These are phyloP conservation scores for Aurelia coerulea DNA, from an alignment of 30 jellyfish, hydroid and myxozoan genomes.

Conservation along the genomic window DNA sequence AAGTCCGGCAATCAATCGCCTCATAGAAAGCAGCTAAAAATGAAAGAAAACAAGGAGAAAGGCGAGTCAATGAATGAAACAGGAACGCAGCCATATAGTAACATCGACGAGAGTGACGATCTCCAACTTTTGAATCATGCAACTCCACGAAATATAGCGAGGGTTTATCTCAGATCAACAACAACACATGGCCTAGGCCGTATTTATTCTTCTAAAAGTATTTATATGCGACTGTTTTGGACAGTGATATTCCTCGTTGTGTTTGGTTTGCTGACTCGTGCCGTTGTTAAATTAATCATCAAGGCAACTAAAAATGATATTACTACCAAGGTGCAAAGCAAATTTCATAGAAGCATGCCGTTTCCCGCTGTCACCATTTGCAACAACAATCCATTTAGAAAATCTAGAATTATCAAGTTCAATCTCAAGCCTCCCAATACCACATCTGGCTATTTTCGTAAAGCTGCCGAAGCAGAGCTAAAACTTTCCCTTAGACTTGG, in stretches of 20 bases:
- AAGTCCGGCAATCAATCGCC: too few species aligned
- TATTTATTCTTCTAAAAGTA: constrained; percentile 26
- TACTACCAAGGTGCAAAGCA: not conserved
- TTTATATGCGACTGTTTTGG: constrained; percentile 26
- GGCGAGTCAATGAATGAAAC: too few species aligned
- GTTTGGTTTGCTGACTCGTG: constrained; percentile 6
- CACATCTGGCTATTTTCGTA: not conserved
- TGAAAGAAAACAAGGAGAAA: too few species aligned
- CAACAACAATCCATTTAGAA: constrained; percentile 6
- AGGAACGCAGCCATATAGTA: too few species aligned
- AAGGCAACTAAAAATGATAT: constrained; percentile 6
- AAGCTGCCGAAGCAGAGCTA: not conserved
- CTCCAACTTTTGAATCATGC: too few species aligned
- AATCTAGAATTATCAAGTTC: not conserved
- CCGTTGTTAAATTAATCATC: not conserved
- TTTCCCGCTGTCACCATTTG: constrained; percentile 34
- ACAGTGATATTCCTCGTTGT: not conserved
- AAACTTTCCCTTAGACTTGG: not conserved
- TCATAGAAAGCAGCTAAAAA: too few species aligned
- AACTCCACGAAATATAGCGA: not conserved
- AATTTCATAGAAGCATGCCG: not conserved
- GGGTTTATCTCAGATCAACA: not conserved
- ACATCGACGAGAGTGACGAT: too few species aligned
- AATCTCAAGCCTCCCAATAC: too few species aligned
- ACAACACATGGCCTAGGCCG: constrained; percentile 48